phyloP scores from a whole-genome alignment of 2,888 invertebrate genomes.

The Epinotia bilunana region DNA sequence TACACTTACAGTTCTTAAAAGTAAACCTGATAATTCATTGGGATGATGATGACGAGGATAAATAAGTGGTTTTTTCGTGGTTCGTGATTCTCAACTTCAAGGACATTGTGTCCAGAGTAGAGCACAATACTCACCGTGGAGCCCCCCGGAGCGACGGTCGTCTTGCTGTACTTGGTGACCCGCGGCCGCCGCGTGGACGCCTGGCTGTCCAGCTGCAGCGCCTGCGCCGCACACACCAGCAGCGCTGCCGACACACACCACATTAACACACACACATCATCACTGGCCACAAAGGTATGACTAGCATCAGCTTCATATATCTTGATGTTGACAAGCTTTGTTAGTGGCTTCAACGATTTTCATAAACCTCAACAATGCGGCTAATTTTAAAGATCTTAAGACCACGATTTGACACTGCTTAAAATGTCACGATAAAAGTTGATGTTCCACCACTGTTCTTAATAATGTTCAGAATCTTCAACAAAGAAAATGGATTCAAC shows the following conservation, averaged over 20 bases:
- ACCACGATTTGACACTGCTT: background rate
- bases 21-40: no score
- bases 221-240: slow-evolving; percentile 75
- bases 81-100: no score
- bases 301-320: background rate
- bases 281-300: background rate
- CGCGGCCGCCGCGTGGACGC: slow-evolving; percentile 86
- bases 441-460: no score
- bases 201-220: slow-evolving; percentile 84
- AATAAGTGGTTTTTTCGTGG: no score
- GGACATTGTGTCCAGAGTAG: no score
- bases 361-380: background rate
- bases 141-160: slow-evolving; percentile 74
- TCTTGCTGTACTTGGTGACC: slow-evolving; percentile 87
- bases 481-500: background rate
- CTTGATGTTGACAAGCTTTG: background rate
- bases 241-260: slow-evolving; percentile 72
- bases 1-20: no score
- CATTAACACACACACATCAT: slow-evolving; percentile 53
- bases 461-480: background rate
- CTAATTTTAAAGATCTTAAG: background rate
- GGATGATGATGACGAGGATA: no score
- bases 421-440: background rate
- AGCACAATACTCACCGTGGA: slow-evolving; percentile 67
- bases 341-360: background rate